Percentiles rank a stretch among this genome's conserved stretches.
These are phyloP conservation scores for Serrognathus titanus DNA, from an alignment of 2,888 invertebrate genomes.

Conservation along the genomic window DNA sequence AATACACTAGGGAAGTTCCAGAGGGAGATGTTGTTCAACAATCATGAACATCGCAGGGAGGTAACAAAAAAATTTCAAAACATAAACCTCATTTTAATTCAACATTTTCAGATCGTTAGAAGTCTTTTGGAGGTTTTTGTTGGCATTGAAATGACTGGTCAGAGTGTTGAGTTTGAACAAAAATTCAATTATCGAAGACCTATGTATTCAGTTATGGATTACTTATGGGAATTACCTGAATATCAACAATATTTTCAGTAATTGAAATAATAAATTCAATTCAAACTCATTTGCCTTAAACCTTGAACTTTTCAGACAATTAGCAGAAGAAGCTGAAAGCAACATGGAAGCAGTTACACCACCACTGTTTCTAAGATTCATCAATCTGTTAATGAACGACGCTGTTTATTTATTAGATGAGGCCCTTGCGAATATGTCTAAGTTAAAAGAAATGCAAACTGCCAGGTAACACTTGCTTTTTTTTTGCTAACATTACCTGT, in stretches of 20 bases:
- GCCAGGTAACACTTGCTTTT: constrained; percentile 55
- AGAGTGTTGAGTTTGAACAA: constrained; percentile 93
- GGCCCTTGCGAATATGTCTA: constrained; percentile 83
- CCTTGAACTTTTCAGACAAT: constrained; percentile 50
- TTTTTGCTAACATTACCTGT: too few species aligned
- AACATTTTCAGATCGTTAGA: constrained; percentile 63
- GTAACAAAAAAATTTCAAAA: constrained; percentile 32
- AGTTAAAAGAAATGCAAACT: constrained; percentile 77
- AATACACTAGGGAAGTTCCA: constrained; percentile 55
- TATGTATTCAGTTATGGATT: constrained; percentile 92
- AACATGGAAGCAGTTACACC: constrained; percentile 89
- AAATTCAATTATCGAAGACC: constrained; percentile 95
- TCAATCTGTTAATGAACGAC: constrained; percentile 96
- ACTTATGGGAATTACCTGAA: constrained; percentile 79
- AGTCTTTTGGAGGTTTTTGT: constrained; percentile 89
- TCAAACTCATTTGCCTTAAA: too few species aligned
- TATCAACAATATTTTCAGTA: constrained; percentile 76
- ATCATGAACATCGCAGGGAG: constrained; percentile 70
- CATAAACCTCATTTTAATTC: not conserved
- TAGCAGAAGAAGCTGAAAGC: constrained; percentile 76
- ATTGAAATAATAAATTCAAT: constrained; percentile 40
- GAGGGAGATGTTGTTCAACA: constrained; percentile 70
- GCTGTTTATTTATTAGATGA: constrained; percentile 94
- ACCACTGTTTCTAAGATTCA: constrained; percentile 89
- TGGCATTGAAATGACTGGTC: constrained; percentile 96